phyloP scores from a whole-genome alignment of 2,113 vertebrate genomes.

The Rallus limicola region DNA sequence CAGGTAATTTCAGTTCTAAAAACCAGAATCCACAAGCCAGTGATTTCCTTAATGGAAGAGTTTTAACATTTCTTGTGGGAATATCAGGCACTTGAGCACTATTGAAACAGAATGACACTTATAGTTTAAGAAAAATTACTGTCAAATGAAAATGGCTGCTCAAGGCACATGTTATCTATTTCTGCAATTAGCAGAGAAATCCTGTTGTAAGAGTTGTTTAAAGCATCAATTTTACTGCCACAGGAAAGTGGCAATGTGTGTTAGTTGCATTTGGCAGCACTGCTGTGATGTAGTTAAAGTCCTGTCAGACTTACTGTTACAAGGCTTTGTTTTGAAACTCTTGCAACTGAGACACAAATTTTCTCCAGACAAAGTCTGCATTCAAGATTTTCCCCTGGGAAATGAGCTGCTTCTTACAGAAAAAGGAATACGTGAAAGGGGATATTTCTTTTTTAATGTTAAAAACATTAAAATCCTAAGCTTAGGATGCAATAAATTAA shows the following conservation, averaged over 20 bases:
- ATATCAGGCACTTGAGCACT: not conserved
- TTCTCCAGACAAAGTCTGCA: not conserved
- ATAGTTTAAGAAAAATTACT: constrained; percentile 58
- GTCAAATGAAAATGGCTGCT: constrained; percentile 59
- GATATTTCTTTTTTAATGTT: not conserved
- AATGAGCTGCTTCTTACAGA: not conserved
- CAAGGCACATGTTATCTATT: constrained; percentile 62
- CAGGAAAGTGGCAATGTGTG: constrained; percentile 13
- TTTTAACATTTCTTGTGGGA: constrained; percentile 50
- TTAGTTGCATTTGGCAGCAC: constrained; percentile 7
- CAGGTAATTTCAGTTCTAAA: constrained; percentile 13
- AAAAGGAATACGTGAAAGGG: not conserved
- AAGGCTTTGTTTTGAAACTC: constrained; percentile 7
- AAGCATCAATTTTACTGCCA: constrained; percentile 49
- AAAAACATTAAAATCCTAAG: not conserved
- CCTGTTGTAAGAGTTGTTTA: constrained; percentile 58
- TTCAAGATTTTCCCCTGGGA: not conserved
- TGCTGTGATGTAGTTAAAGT: not conserved
- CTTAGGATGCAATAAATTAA: not conserved
- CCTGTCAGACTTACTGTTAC: not conserved
- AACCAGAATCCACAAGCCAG: constrained; percentile 3
- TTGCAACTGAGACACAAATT: not conserved
- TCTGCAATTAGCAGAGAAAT: constrained; percentile 66
- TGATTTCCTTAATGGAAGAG: constrained; percentile 5
- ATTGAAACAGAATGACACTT: constrained; percentile 49